These are phyloP conservation scores for Platysternon megacephalum DNA, from an alignment of 2,113 vertebrate species.

Conservation along the genomic window DNA sequence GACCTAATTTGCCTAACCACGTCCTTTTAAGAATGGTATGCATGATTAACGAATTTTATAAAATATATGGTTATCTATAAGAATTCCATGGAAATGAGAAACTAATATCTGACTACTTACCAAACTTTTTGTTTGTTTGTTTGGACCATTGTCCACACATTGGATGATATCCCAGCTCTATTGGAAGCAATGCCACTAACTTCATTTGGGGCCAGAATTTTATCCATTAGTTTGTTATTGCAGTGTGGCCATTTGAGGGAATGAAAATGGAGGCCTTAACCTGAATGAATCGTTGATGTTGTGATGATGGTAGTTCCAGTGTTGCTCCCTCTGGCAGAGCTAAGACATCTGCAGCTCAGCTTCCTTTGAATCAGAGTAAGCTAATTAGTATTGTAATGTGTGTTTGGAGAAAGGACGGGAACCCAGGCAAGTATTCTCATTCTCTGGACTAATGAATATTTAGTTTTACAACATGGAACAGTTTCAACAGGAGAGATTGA, in stretches of 20 bases:
- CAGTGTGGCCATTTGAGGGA: rapidly evolving
- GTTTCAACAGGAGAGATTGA: background rate
- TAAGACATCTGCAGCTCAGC: rapidly evolving
- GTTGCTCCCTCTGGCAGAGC: rapidly evolving
- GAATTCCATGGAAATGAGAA: background rate
- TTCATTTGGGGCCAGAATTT: rapidly evolving
- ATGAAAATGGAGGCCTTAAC: background rate
- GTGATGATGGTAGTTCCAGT: background rate
- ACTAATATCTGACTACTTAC: background rate
- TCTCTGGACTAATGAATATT: background rate
- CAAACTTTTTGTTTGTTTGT: background rate
- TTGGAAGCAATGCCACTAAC: rapidly evolving
- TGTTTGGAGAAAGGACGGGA: background rate
- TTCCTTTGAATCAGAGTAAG: background rate
- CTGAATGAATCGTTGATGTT: background rate
- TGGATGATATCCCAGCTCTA: background rate
- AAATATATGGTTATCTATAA: background rate
- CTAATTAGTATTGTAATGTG: background rate
- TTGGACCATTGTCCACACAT: background rate
- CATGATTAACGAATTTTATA: background rate
- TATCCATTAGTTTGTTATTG: background rate
- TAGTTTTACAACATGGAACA: background rate
- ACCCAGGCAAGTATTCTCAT: background rate
- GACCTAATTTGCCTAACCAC: background rate
- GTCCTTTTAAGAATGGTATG: background rate